Evolutionary conservation across 1,140 invertebrate genomes (phyloP), one percentile per base, ranked within the genome.

Genomic region (Lethrus apterus): DNA sequence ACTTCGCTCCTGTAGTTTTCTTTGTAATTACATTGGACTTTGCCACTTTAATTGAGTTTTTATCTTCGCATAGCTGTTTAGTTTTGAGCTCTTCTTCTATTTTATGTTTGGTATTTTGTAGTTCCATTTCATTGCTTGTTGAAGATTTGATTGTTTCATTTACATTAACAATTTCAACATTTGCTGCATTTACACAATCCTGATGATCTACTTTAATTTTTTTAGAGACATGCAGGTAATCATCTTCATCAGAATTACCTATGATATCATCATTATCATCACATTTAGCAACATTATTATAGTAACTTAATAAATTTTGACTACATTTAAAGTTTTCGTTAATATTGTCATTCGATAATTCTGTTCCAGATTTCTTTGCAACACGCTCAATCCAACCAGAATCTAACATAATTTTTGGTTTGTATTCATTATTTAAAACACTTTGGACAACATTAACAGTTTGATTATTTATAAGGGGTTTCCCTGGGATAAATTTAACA

Each of bases 211-310:
- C n/a, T n/a, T n/a, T n/a, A n/a, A 55, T 54, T 68, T 70, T 52
- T 57, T 65, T 60, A 19, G 55, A 49, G 36, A 56, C 26, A 46
- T 58, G 57, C 21, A 51, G 38, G n/a, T 46, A 10, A 49, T 63
- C 55, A 55, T 77, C 74, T 35, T 73, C 73, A 58, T 83, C 80
- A 23, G 77, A 77, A 63, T 81, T 79, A 67, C 77, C 79, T 34
- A 83, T 70, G 67, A 76, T 76, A 59, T 84, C 80, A 46, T 66
- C 64, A 58, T 54, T 61, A 30, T 64, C 49, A 52, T 55, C n/a
- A n/a, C 57, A 46, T 58, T 55, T 17, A 53, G 14, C 47, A 51
- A 52, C 8, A 52, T 55, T 36, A 33, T 23, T 10, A 46, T 2
- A 36, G 14, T 34, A 20, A 43, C 50, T n/a, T n/a, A n/a, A n/a